Conservation (phyloP, 2,797 vertebrate genomes). For the Chelonia mydas region DNA sequence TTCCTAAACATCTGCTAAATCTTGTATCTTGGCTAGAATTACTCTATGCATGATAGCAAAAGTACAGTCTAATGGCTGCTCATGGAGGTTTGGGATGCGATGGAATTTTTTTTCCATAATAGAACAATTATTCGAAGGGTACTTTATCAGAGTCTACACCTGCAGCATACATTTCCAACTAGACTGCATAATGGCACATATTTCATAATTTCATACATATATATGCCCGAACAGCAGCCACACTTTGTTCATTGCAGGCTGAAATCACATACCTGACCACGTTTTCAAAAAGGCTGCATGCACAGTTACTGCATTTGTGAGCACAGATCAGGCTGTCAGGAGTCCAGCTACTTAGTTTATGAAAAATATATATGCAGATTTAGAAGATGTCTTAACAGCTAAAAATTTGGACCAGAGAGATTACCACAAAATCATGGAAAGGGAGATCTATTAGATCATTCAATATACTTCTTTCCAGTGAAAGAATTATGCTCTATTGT, state of each 20-base stretch:
- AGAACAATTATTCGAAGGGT: constrained; percentile 32
- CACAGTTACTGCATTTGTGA: rapidly evolving
- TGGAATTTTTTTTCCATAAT: constrained; percentile 28
- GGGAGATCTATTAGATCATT: neutral
- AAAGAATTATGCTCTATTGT: neutral
- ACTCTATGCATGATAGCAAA: constrained; percentile 56
- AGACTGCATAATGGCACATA: neutral
- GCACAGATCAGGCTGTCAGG: rapidly evolving
- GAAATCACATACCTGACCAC: neutral
- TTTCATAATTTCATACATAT: constrained; percentile 22
- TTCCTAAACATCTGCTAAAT: constrained; percentile 82
- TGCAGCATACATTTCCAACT: constrained; percentile 36
- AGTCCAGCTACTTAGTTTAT: neutral
- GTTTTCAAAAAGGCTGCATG: neutral
- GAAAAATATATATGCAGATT: neutral
- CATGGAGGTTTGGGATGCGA: constrained; percentile 4
- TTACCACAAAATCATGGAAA: neutral
- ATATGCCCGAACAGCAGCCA: neutral
- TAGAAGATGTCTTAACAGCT: neutral
- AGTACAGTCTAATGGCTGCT: neutral
- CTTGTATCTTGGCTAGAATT: constrained; percentile 69
- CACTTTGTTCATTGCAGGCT: neutral
- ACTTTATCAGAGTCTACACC: neutral
- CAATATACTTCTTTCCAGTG: rapidly evolving
- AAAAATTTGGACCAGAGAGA: neutral